Evolutionary conservation across 1,140 invertebrate genomes (phyloP), one percentile per base, ranked within the genome.

Genomic region (Drosophila malerkotliana): DNA sequence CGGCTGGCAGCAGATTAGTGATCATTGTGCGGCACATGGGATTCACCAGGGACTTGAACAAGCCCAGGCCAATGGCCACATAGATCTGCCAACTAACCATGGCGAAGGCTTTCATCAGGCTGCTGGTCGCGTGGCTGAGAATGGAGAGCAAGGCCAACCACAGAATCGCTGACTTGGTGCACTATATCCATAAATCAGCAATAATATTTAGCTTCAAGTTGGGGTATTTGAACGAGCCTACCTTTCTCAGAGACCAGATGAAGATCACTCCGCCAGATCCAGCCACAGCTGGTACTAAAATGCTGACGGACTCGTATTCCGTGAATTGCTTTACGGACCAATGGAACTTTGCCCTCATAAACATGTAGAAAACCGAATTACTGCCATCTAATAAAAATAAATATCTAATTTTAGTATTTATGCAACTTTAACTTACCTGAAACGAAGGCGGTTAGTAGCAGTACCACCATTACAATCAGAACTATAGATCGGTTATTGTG

Each of bases 51-150:
- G 93, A 93, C 66, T 92, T 91, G 58, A 95, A 93, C 12, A 93
- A 71, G 28, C 93, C 93, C 58, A 95, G 48, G 12, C 79, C 78
- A 56, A 91, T 81, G 9, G 90, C 82, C 52, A 91, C 41, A 91
- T 96, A 96, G 92, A 96, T 93, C 44, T 95, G 93, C 94, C 94
- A 95, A 2, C 94, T 84, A n/a, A 92, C 90, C 14, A 79, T 79
- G 9, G 94, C 94, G 41, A 95, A 93, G 0, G 93, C 93, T 78
- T 90, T 92, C n/a, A 94, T 90, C 8, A 94, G 28, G 55, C 92
- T 92, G 54, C 93, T 92, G 0, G 64, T 55, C 0, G 90, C 73
- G 6, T 91, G 69, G 7, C 93, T 93, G 5, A 91, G 26, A 4
- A 91, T 68, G 9, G 88, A 90, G n/a, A 90, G 60, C 14, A 91